Conservation (phyloP, 2,888 invertebrate genomes). For the Xanthostigma xanthostigma region DNA sequence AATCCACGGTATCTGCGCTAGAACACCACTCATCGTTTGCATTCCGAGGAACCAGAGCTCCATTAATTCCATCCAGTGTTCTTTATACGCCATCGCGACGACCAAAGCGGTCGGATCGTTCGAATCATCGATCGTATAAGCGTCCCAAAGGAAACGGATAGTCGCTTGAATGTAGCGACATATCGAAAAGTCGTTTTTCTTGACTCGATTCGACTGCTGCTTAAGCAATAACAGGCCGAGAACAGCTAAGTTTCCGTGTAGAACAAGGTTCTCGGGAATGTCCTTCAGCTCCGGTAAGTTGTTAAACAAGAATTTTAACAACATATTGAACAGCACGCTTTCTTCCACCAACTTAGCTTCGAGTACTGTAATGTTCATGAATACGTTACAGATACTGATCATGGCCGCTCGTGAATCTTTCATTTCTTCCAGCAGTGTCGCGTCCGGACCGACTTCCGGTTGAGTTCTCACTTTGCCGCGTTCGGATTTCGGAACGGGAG, state of each 20-base stretch:
- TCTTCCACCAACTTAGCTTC: constrained; percentile 73
- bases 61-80: constrained; percentile 77
- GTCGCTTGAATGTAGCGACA: constrained; percentile 80
- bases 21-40: constrained; percentile 76
- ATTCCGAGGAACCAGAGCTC: constrained; percentile 89
- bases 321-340: constrained; percentile 57
- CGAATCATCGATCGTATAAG: constrained; percentile 77
- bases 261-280: constrained; percentile 65
- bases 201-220: constrained; percentile 67
- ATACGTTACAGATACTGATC: constrained; percentile 77
- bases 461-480: constrained; percentile 58
- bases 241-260: constrained; percentile 73
- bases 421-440: constrained; percentile 64
- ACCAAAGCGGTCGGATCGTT: constrained; percentile 70
- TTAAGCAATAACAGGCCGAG: constrained; percentile 69
- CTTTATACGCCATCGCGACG: constrained; percentile 72
- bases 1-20: constrained; percentile 74
- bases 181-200: constrained; percentile 78
- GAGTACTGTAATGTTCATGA: constrained; percentile 83
- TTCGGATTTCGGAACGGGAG: constrained; percentile 66
- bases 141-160: constrained; percentile 85
- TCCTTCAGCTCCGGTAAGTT: constrained; percentile 73
- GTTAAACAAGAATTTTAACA: constrained; percentile 74
- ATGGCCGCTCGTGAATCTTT: constrained; percentile 72
- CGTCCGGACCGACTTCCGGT: constrained; percentile 60